Conservation (phyloP, 2,888 invertebrate species). For the Sialis fuliginosa region DNA sequence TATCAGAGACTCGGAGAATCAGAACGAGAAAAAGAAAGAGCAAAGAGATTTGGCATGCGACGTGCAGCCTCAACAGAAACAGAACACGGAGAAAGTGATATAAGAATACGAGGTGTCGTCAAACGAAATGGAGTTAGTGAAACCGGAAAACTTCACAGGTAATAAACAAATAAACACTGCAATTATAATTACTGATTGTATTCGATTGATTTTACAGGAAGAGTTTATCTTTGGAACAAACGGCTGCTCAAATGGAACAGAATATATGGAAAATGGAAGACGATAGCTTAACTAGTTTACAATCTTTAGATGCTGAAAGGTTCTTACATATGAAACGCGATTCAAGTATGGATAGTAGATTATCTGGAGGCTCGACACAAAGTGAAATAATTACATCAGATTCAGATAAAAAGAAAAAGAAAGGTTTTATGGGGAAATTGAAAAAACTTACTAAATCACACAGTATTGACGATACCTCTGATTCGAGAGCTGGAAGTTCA, state of each 20-base stretch:
- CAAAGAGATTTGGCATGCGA: slow-evolving; percentile 23
- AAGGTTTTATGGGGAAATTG: slow-evolving; percentile 66
- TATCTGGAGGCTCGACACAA: slow-evolving; percentile 72
- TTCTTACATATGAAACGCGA: slow-evolving; percentile 47
- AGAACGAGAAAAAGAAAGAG: slow-evolving; percentile 30
- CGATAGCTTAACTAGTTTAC: slow-evolving; percentile 68
- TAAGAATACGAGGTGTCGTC: slow-evolving; percentile 21
- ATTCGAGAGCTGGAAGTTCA: slow-evolving; percentile 24
- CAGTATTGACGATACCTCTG: slow-evolving; percentile 48
- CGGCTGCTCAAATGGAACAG: slow-evolving; percentile 32
- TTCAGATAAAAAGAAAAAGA: slow-evolving; percentile 58
- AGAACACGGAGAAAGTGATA: slow-evolving; percentile 30
- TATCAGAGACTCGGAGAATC: slow-evolving; percentile 32
- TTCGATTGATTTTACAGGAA: slow-evolving; percentile 34
- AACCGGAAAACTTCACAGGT: slow-evolving; percentile 11
- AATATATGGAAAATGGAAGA: slow-evolving; percentile 71
- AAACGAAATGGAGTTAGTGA: slow-evolving; percentile 10
- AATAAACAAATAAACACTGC: slow-evolving; percentile 19
- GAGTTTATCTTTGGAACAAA: slow-evolving; percentile 55
- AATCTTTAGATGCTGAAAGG: slow-evolving; percentile 47
- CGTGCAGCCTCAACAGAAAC: slow-evolving; percentile 45
- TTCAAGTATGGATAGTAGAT: slow-evolving; percentile 62
- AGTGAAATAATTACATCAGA: slow-evolving; percentile 55
- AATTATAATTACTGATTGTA: too few relatives aligned
- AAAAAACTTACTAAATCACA: slow-evolving; percentile 72